Percentiles rank a stretch among this genome's conserved stretches.
phyloP scores from a whole-genome alignment of 1,140 invertebrate genomes.

The Drosophila leontia region DNA sequence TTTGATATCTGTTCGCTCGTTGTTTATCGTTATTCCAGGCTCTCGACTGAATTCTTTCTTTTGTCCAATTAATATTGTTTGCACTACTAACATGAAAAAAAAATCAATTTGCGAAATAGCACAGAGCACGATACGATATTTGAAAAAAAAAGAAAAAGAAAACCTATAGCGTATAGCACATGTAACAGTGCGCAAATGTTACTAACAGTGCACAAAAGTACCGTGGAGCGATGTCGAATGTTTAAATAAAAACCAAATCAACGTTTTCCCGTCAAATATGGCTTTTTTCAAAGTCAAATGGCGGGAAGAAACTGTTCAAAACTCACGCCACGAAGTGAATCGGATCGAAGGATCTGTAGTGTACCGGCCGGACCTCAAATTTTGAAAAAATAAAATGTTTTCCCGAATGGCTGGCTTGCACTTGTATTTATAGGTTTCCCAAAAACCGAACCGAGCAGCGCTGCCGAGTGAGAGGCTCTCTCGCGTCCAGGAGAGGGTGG shows the following conservation, averaged over 20 bases:
- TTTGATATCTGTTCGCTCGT: conserved; percentile 5
- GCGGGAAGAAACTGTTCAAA: conserved; percentile 16
- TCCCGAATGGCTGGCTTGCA: conserved; percentile 2
- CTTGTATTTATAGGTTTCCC: conserved; percentile 15
- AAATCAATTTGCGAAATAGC: conserved; percentile 70
- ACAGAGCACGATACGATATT: conserved; percentile 66
- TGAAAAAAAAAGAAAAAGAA: neutral
- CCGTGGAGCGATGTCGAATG: conserved; percentile 6
- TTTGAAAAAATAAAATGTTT: conserved; percentile 11
- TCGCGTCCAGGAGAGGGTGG: neutral
- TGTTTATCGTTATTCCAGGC: conserved; percentile 27
- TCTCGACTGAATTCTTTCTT: neutral
- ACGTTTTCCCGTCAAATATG: conserved; percentile 13
- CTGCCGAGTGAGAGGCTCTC: neutral
- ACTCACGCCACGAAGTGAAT: conserved; percentile 19
- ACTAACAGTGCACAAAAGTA: conserved; percentile 10
- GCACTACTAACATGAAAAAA: conserved; percentile 54
- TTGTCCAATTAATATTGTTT: conserved; percentile 36
- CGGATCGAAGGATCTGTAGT: conserved; percentile 6
- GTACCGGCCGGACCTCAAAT: conserved; percentile 13
- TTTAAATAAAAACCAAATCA: conserved; percentile 9
- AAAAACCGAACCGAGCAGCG: neutral
- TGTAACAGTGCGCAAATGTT: conserved; percentile 6
- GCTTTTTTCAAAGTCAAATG: conserved; percentile 10
- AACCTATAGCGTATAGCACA: neutral